Evolutionary conservation across 2,888 invertebrate species (phyloP).

Genomic region (Lasioglossum pauxillum): DNA sequence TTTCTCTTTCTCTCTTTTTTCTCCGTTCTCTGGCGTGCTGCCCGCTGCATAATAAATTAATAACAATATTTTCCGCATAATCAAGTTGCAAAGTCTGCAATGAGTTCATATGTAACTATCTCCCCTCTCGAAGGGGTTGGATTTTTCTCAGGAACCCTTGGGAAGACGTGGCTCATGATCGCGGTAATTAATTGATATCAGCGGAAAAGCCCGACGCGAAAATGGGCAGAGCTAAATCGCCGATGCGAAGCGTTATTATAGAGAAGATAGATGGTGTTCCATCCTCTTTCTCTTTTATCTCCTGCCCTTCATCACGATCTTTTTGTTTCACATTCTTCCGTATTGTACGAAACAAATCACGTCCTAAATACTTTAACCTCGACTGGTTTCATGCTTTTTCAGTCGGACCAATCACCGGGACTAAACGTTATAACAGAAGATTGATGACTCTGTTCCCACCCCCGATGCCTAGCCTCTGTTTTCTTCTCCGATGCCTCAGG

Average conservation of each 20-base stretch:
- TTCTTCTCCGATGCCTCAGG: neutral
- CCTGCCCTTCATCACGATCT: neutral
- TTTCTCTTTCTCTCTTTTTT: too few species aligned
- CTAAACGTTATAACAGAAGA: neutral
- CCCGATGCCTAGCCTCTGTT: neutral
- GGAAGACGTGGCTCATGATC: neutral
- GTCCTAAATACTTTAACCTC: neutral
- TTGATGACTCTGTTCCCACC: neutral
- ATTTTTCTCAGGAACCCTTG: neutral
- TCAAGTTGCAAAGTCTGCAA: neutral
- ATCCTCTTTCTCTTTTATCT: neutral
- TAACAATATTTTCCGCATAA: neutral
- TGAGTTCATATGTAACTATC: neutral
- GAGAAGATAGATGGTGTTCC: slow-evolving; percentile 21
- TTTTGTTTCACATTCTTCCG: neutral
- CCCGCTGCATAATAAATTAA: neutral
- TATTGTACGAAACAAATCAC: neutral
- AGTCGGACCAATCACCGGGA: neutral
- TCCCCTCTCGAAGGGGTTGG: neutral
- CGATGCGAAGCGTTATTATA: neutral
- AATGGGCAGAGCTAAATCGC: slow-evolving; percentile 10
- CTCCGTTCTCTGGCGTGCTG: neutral
- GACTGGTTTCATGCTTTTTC: neutral
- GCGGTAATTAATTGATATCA: slow-evolving; percentile 37
- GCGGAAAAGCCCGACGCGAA: neutral